A percentile compares a stretch with the other conserved stretches of the same genome.
Evolutionary conservation across 2,888 invertebrate genomes (phyloP).

Genomic region (Omphaloscelis lunosa): DNA sequence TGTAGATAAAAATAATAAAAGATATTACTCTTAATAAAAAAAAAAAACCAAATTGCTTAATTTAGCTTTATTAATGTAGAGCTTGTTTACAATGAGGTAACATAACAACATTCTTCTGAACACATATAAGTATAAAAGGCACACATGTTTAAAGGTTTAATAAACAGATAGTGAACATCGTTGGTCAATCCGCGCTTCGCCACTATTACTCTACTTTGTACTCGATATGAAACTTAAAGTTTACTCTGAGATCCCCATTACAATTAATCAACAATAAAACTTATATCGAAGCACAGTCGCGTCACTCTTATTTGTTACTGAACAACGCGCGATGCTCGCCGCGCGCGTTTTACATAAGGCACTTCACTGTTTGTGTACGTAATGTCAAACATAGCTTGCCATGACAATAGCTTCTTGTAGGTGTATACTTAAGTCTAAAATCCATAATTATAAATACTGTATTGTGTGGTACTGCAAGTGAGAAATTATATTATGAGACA

Average conservation of each 20-base stretch:
- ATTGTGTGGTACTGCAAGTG: not conserved
- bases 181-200: constrained; percentile 20
- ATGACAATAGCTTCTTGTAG: constrained; percentile 13
- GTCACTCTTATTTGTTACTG: not conserved
- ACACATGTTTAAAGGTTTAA: constrained; percentile 63
- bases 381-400: not conserved
- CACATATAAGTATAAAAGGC: constrained; percentile 74
- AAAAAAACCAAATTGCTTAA: constrained; percentile 6
- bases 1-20: not conserved
- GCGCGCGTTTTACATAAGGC: constrained; percentile 20
- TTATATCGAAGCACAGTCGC: constrained; percentile 21
- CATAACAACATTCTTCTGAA: constrained; percentile 74
- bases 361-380: constrained; percentile 4
- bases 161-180: constrained; percentile 45
- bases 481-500: constrained; percentile 1
- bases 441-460: not conserved
- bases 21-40: constrained; percentile 22
- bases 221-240: constrained; percentile 71
- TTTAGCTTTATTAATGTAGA: constrained; percentile 64
- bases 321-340: constrained; percentile 8
- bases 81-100: constrained; percentile 79
- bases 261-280: constrained; percentile 71
- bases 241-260: constrained; percentile 76
- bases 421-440: constrained; percentile 1
- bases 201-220: constrained; percentile 72